Conservation (phyloP, 2,888 invertebrate genomes). For the Hypomecis atomaria region DNA sequence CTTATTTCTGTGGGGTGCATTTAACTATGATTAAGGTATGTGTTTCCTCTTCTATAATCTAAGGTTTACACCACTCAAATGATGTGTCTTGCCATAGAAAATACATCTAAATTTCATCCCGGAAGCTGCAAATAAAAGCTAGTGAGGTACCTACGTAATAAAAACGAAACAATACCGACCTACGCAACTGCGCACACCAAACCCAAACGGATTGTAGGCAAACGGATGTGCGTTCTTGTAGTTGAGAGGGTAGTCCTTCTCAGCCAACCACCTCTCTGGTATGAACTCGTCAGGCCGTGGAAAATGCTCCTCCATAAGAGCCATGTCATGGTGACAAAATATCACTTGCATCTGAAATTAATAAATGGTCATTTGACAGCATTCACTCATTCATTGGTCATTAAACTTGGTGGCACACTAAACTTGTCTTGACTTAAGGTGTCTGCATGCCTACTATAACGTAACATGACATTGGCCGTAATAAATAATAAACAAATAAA, state of each 20-base stretch:
- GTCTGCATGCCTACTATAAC: no score
- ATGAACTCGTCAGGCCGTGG: conserved; percentile 85
- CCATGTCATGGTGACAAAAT: conserved; percentile 85
- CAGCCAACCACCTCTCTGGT: conserved; percentile 90
- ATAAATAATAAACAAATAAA: no score
- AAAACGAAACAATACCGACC: conserved; percentile 63
- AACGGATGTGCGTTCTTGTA: conserved; percentile 84
- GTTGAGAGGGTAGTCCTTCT: conserved; percentile 64
- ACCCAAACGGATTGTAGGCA: conserved; percentile 87
- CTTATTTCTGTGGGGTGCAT: no score
- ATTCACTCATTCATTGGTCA: no score
- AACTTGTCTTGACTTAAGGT: no score
- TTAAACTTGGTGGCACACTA: no score
- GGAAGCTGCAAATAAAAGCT: neutral
- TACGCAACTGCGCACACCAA: conserved; percentile 87
- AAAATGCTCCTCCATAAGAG: conserved; percentile 87
- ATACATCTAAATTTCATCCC: no score
- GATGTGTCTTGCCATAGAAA: no score
- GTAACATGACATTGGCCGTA: no score
- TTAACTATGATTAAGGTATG: no score
- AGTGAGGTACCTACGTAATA: neutral
- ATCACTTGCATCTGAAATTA: conserved; percentile 52
- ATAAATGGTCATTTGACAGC: neutral
- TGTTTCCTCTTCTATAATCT: no score
- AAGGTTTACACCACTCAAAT: no score